phyloP scores from a whole-genome alignment of 1,140 invertebrate genomes.

The Coptotermes formosanus region DNA sequence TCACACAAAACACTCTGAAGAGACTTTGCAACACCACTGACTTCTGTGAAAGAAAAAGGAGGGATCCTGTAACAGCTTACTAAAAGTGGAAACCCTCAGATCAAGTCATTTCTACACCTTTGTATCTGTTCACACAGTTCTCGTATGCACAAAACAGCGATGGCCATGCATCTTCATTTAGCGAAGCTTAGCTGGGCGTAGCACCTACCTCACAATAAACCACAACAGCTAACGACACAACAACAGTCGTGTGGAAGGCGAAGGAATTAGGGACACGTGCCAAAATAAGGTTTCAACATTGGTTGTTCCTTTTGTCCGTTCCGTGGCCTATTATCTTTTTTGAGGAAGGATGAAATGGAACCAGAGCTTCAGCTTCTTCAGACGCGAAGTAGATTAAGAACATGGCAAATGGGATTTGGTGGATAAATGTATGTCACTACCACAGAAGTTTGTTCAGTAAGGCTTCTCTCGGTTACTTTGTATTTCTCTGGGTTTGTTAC shows the following conservation, averaged over 20 bases:
- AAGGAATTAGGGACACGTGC: neutral
- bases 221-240: neutral
- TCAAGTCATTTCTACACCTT: neutral
- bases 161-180: neutral
- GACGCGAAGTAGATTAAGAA: neutral
- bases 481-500: neutral
- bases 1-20: neutral
- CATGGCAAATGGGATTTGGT: neutral
- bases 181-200: neutral
- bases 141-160: neutral
- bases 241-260: neutral
- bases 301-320: neutral
- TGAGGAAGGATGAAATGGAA: neutral
- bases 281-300: slow-evolving; percentile 2
- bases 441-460: neutral
- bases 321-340: neutral
- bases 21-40: neutral
- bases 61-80: neutral
- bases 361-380: neutral
- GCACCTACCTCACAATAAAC: neutral
- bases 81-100: neutral
- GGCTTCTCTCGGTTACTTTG: neutral
- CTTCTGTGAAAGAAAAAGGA: neutral
- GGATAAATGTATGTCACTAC: neutral
- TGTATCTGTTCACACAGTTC: neutral